Evolutionary conservation across 2,888 invertebrate species (phyloP).

Genomic region (Drosophila kanekoi): DNA sequence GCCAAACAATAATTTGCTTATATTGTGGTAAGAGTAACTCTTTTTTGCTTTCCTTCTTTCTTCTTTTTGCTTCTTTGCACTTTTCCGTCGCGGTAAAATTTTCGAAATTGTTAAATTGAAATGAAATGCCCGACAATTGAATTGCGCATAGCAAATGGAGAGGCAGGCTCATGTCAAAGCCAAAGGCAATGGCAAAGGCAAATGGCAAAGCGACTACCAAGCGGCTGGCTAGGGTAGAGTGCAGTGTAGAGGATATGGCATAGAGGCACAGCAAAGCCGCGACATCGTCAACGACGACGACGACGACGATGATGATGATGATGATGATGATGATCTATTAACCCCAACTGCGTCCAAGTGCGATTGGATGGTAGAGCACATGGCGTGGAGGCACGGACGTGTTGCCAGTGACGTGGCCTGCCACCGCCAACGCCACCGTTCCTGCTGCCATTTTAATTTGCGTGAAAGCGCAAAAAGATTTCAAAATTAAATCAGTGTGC

Average conservation of each 20-base stretch:
- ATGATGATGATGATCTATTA: slow-evolving; percentile 62
- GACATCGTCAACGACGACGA: background rate
- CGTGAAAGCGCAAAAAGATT: slow-evolving; percentile 71
- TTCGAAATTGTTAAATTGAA: slow-evolving; percentile 75
- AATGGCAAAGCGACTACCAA: slow-evolving; percentile 4
- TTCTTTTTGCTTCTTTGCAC: slow-evolving; percentile 4
- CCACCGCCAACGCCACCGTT: background rate
- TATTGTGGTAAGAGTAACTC: slow-evolving; percentile 22
- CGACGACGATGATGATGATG: slow-evolving; percentile 2
- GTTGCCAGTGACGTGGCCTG: slow-evolving; percentile 18
- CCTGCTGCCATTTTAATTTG: slow-evolving; percentile 69
- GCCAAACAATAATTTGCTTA: slow-evolving; percentile 53
- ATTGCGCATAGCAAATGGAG: slow-evolving; percentile 66
- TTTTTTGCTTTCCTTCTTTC: background rate
- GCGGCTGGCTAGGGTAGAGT: background rate
- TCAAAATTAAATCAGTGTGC: slow-evolving; percentile 73
- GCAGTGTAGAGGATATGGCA: background rate
- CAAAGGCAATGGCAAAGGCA: slow-evolving; percentile 20
- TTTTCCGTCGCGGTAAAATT: slow-evolving; percentile 42
- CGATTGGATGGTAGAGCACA: slow-evolving; percentile 17
- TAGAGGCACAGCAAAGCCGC: background rate
- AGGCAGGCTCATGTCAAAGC: slow-evolving; percentile 30
- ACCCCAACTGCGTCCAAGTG: slow-evolving; percentile 51
- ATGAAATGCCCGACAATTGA: slow-evolving; percentile 76
- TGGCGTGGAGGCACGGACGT: slow-evolving; percentile 21